phyloP scores from a whole-genome alignment of 2,113 vertebrate genomes.

The Corydoras maculifer region DNA sequence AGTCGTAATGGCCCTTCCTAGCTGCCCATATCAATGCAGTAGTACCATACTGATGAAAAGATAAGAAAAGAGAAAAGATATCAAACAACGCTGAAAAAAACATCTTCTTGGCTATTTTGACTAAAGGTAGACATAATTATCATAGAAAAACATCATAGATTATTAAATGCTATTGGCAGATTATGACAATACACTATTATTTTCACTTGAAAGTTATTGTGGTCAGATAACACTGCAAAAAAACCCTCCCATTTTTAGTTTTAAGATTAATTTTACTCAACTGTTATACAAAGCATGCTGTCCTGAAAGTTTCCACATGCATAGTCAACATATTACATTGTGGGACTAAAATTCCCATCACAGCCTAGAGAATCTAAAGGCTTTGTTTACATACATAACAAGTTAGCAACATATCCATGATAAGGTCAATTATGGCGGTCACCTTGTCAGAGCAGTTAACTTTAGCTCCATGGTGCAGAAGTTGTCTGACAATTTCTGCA shows the following conservation, averaged over 20 bases:
- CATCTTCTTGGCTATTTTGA: too few relatives aligned
- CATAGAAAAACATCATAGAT: too few relatives aligned
- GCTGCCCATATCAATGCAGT: constrained; percentile 94
- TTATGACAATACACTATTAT: too few relatives aligned
- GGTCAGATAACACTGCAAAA: too few relatives aligned
- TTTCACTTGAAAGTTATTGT: too few relatives aligned
- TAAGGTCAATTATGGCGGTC: constrained; percentile 35
- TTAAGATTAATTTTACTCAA: too few relatives aligned
- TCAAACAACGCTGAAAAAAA: background rate
- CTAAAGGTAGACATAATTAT: too few relatives aligned
- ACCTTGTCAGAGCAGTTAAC: constrained; percentile 99
- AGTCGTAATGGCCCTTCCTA: constrained; percentile 86
- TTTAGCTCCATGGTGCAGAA: constrained; percentile 86
- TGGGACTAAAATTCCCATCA: background rate
- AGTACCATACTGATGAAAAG: constrained; percentile 80
- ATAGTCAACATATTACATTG: background rate
- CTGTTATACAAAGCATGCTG: too few relatives aligned
- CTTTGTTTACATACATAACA: constrained; percentile 16
- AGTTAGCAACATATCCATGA: constrained; percentile 34
- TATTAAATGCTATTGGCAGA: too few relatives aligned
- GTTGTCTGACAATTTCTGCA: constrained; percentile 80
- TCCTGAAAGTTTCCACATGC: background rate
- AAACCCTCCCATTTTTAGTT: too few relatives aligned
- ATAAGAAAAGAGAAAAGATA: background rate
- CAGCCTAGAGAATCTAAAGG: background rate